Percentiles rank a stretch among this genome's conserved stretches.
Conservation (phyloP, 2,113 vertebrate species). For the Aptenodytes forsteri region DNA sequence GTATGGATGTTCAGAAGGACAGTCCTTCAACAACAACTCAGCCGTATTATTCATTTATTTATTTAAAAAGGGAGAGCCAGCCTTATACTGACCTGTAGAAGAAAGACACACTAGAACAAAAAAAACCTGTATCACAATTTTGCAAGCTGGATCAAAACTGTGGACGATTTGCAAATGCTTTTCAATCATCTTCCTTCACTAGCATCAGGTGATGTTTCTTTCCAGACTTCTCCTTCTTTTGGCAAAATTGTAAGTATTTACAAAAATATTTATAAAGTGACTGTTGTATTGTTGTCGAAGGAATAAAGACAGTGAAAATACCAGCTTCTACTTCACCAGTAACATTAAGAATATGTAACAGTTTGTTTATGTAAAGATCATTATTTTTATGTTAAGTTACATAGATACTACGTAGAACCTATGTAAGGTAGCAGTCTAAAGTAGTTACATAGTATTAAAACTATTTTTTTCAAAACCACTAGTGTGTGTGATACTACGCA, state of each 20-base stretch:
- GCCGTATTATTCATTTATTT: background rate
- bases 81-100: background rate
- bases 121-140: background rate
- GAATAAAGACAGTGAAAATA: background rate
- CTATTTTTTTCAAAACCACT: background rate
- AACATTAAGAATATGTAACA: background rate
- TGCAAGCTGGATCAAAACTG: background rate
- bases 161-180: background rate
- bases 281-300: background rate
- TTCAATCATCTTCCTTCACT: background rate
- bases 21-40: background rate
- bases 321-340: background rate
- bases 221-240: background rate
- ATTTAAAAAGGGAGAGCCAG: background rate
- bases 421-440: background rate
- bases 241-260: background rate
- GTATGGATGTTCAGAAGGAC: background rate
- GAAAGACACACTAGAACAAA: background rate
- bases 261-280: background rate
- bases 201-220: background rate
- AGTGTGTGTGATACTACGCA: background rate
- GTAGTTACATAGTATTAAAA: background rate
- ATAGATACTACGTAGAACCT: background rate
- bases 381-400: background rate
- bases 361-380: rapidly evolving